Percentiles rank a stretch among this genome's conserved stretches.
Evolutionary conservation across 2,888 invertebrate species (phyloP).

Genomic region (Melipona beecheii): DNA sequence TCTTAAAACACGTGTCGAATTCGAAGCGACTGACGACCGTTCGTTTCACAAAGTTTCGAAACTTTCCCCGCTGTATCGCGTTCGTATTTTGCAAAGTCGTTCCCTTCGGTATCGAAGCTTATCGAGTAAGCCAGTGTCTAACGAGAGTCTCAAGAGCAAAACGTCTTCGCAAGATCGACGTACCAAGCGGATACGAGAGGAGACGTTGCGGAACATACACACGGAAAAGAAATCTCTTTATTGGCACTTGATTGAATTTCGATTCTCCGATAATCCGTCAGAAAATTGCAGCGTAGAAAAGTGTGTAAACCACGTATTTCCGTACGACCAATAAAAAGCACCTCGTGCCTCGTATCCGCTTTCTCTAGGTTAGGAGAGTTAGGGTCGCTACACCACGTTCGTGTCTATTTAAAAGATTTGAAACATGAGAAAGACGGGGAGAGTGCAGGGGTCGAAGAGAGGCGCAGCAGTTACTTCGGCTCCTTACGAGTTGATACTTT

Average conservation of each 20-base stretch:
- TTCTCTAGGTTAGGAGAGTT: not conserved
- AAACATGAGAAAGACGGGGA: slow-evolving; percentile 1
- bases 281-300: not conserved
- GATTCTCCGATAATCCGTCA: not conserved
- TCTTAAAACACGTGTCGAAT: slow-evolving; percentile 1
- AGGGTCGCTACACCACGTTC: too few relatives aligned
- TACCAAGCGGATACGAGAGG: slow-evolving; percentile 21
- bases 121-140: not conserved
- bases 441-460: slow-evolving; percentile 12
- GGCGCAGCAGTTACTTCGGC: slow-evolving; percentile 47
- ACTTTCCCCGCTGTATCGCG: not conserved
- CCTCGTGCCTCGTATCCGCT: slow-evolving; percentile 36
- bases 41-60: not conserved
- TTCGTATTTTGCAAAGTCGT: not conserved
- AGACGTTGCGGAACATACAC: not conserved
- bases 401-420: not conserved
- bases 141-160: slow-evolving; percentile 20
- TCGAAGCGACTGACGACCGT: not conserved
- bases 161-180: slow-evolving; percentile 2
- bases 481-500: slow-evolving; percentile 80
- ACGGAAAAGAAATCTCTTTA: slow-evolving; percentile 2
- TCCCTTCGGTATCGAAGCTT: not conserved
- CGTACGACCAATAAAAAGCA: not conserved
- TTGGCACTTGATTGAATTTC: slow-evolving; percentile 36
- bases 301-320: not conserved